These are phyloP conservation scores for Hybos culiciformis DNA, from an alignment of 2,888 invertebrate genomes.

Conservation along the genomic window DNA sequence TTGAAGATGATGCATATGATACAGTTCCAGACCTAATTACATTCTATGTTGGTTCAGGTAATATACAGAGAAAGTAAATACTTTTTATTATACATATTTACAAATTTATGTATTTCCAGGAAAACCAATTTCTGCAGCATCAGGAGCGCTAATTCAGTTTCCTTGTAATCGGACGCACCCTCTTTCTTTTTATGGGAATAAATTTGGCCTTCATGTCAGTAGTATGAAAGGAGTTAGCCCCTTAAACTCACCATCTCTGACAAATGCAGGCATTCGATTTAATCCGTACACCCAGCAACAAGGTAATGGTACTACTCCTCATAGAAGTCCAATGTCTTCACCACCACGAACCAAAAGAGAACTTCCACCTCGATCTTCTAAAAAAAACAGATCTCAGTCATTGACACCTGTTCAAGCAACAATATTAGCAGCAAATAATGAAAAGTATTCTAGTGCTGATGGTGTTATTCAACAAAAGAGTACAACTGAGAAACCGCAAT, in stretches of 20 bases:
- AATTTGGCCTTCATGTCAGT: slow-evolving; percentile 39
- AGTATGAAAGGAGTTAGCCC: slow-evolving; percentile 34
- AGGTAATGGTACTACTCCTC: slow-evolving; percentile 23
- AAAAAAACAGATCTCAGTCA: slow-evolving; percentile 67
- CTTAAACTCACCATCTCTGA: slow-evolving; percentile 33
- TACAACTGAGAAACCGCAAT: slow-evolving; percentile 6
- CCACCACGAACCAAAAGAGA: slow-evolving; percentile 42
- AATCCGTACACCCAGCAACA: slow-evolving; percentile 25
- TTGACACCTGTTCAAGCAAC: slow-evolving; percentile 48
- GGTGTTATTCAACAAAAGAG: slow-evolving; percentile 43
- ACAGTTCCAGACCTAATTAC: slow-evolving; percentile 88
- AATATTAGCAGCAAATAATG: slow-evolving; percentile 28
- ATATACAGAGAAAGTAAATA: slow-evolving; percentile 37
- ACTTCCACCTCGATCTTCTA: slow-evolving; percentile 38
- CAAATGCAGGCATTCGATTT: slow-evolving; percentile 32
- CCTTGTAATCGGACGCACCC: slow-evolving; percentile 75
- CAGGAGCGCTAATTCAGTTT: slow-evolving; percentile 73
- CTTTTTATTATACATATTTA: slow-evolving; percentile 25
- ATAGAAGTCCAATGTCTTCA: slow-evolving; percentile 41
- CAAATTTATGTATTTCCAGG: slow-evolving; percentile 76
- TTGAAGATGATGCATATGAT: slow-evolving; percentile 87
- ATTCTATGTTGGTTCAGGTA: slow-evolving; percentile 80
- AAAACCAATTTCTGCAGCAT: slow-evolving; percentile 75
- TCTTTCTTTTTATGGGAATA: slow-evolving; percentile 54
- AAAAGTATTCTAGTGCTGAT: slow-evolving; percentile 56